A percentile compares a stretch with the other conserved stretches of the same genome.
These are phyloP conservation scores for Acronicta leporina DNA, from an alignment of 2,888 invertebrate genomes.

Conservation along the genomic window DNA sequence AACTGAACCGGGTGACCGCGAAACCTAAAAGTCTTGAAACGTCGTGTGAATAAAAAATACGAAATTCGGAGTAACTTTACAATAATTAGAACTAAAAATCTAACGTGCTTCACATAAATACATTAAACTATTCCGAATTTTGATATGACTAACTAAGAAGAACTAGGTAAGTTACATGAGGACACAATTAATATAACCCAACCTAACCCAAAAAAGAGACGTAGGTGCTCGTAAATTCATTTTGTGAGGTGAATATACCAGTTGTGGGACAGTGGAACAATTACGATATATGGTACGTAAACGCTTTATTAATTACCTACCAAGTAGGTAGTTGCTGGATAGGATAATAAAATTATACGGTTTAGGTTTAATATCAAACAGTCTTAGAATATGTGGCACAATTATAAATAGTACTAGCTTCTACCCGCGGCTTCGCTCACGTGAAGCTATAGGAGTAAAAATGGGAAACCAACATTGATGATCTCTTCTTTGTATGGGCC, in stretches of 20 bases:
- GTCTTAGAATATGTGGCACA: background rate
- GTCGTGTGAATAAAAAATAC: conserved; percentile 56
- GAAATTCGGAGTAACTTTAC: too few relatives aligned
- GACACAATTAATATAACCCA: background rate
- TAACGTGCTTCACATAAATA: too few relatives aligned
- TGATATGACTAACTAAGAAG: background rate
- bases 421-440: too few relatives aligned
- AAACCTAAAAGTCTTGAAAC: conserved; percentile 46
- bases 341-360: conserved; percentile 4
- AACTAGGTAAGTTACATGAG: background rate
- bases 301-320: conserved; percentile 46
- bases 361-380: background rate
- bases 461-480: too few relatives aligned
- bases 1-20: conserved; percentile 58
- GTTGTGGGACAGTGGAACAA: conserved; percentile 43
- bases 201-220: conserved; percentile 9
- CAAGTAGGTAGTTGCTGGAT: conserved; percentile 6
- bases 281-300: conserved; percentile 27
- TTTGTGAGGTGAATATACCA: conserved; percentile 48
- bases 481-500: too few relatives aligned
- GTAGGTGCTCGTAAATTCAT: conserved; percentile 41
- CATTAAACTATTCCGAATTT: too few relatives aligned
- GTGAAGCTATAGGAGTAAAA: too few relatives aligned
- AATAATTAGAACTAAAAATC: too few relatives aligned
- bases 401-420: too few relatives aligned